These are phyloP conservation scores for Platysternon megacephalum DNA, from an alignment of 2,113 vertebrate species.

Conservation along the genomic window DNA sequence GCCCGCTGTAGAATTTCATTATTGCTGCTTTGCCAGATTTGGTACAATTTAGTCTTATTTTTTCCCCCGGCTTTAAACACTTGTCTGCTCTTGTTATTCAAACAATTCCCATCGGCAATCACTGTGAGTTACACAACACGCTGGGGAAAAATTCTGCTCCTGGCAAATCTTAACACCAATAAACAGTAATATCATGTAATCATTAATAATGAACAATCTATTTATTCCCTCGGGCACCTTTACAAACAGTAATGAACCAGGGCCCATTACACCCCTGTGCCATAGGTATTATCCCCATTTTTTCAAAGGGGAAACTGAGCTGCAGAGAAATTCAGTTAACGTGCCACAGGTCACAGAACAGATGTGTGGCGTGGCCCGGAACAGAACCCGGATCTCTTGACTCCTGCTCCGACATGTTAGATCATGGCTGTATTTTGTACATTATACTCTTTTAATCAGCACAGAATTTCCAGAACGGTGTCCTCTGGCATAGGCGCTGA, in stretches of 20 bases:
- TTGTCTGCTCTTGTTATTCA: not conserved
- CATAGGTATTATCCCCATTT: not conserved
- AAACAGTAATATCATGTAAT: accelerated
- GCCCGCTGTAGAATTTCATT: constrained; percentile 49
- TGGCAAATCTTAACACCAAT: not conserved
- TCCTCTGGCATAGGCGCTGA: not conserved
- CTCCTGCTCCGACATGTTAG: accelerated
- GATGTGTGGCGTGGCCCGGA: not conserved
- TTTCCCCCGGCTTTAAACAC: not conserved
- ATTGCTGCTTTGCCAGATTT: not conserved
- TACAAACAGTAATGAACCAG: not conserved
- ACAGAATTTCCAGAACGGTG: not conserved
- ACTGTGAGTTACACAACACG: not conserved
- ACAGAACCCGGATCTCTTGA: not conserved
- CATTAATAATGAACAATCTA: not conserved
- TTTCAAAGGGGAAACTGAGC: not conserved
- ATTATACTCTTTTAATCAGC: not conserved
- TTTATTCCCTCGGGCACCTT: not conserved
- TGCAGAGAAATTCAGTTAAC: not conserved
- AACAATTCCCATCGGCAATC: accelerated
- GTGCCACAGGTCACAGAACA: accelerated
- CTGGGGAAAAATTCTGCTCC: not conserved
- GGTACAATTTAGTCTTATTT: not conserved
- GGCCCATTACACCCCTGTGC: not conserved
- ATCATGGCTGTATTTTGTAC: not conserved